Base-by-base conservation (phyloP, 2,113 vertebrate species). In the Charadrius vociferus region DNA sequence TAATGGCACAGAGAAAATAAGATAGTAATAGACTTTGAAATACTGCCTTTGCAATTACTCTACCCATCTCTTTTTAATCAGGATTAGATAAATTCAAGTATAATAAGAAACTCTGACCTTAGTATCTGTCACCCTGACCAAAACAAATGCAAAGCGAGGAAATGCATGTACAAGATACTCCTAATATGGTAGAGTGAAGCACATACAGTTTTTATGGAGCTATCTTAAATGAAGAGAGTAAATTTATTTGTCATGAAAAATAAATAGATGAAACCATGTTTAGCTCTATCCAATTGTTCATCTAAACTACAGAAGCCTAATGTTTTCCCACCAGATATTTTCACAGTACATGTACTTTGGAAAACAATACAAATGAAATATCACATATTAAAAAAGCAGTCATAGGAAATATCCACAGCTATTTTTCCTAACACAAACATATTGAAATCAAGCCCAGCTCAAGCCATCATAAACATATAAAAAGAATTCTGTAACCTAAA, bases 181-280 rank as follows among this genome's bases (percentile, higher is more conserved):
- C 32, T 26, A 68, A 47, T 55, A 70, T 11, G 27, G 29, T 52
- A 86, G 15, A 36, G 13, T 63, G 58, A 90, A 52, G 5, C 29
- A 41, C 36, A 29, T 47, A n/a, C 0, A 0, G 1, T 47, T 65
- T 52, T 41, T 61, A 78, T 30, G 8, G 24, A 71, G 7, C 7
- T 53, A 10, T n/a, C 21, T 79, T 85, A 23, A 71, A 15, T 27
- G 26, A 61, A 68, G 72, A 70, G 13, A 32, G 8, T 14, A 58
- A 74, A 79, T 67, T 45, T 22, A 62, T 71, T 90, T 93, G 3
- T 65, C 2, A 32, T 19, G 6, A 45, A 17, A n/a, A 52, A 63
- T 43, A 62, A 67, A 47, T 1, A 34, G 8, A 52, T 32, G 5
- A 63, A 47, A 49, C 1, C 5, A 6, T 43, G 27, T 75, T 88